Evolutionary conservation across 2,797 vertebrate species (phyloP).

Genomic region (Gymnocypris eckloni): DNA sequence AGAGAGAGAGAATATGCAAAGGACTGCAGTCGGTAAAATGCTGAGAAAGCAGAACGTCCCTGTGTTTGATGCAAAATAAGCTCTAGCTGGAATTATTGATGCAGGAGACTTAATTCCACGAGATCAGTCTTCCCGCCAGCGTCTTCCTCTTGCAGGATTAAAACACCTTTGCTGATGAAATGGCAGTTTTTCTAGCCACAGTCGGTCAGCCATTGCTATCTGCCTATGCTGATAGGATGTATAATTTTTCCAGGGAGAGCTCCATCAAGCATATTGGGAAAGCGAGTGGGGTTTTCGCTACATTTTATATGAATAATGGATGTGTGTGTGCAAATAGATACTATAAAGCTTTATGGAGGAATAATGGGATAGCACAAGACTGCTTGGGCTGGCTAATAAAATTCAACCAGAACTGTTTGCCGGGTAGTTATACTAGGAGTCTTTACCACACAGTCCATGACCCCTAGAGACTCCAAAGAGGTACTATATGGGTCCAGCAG

Average conservation of each 20-base stretch:
- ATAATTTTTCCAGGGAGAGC: slow-evolving; percentile 70
- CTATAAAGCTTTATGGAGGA: slow-evolving; percentile 36
- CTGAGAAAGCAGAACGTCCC: slow-evolving; percentile 60
- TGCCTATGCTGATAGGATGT: slow-evolving; percentile 64
- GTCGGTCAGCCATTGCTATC: slow-evolving; percentile 66
- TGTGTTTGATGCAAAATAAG: slow-evolving; percentile 59
- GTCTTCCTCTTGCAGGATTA: slow-evolving; percentile 47
- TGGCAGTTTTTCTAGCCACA: slow-evolving; percentile 63
- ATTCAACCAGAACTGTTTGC: slow-evolving; percentile 24
- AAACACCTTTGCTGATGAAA: slow-evolving; percentile 69
- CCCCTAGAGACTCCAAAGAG: neutral
- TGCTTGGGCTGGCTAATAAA: slow-evolving; percentile 11
- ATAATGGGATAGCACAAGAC: slow-evolving; percentile 10
- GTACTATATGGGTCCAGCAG: neutral
- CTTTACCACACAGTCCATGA: neutral
- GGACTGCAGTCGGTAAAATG: slow-evolving; percentile 54
- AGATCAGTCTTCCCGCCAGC: slow-evolving; percentile 55
- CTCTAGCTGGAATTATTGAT: slow-evolving; percentile 60
- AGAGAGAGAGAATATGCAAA: slow-evolving; percentile 25
- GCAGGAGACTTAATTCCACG: slow-evolving; percentile 55
- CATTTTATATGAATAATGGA: slow-evolving; percentile 47
- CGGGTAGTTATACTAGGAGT: neutral
- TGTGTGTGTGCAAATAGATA: slow-evolving; percentile 16
- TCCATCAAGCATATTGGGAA: slow-evolving; percentile 61
- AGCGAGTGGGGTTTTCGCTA: slow-evolving; percentile 52